These are phyloP conservation scores for Tupaia tana DNA, from an alignment of 2,113 vertebrate species.

Conservation along the genomic window DNA sequence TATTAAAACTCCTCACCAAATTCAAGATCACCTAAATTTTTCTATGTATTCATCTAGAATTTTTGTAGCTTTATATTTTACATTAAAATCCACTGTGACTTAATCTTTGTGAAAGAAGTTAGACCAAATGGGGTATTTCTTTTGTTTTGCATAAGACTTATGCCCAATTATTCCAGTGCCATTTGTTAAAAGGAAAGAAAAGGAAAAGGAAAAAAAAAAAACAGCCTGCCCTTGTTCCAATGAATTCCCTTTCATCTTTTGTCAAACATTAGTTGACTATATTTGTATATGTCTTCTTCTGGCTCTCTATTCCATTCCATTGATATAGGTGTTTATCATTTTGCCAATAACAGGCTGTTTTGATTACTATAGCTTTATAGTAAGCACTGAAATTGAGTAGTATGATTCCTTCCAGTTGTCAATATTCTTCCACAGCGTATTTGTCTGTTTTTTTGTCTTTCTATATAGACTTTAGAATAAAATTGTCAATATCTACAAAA, in stretches of 20 bases:
- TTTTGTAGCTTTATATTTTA: neutral
- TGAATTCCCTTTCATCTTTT: neutral
- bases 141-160: too few relatives aligned
- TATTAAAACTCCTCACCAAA: neutral
- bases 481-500: too few relatives aligned
- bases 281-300: neutral
- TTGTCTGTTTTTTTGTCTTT: neutral
- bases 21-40: neutral
- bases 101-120: neutral
- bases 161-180: too few relatives aligned
- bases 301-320: neutral
- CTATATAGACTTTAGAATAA: neutral
- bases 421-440: too few relatives aligned
- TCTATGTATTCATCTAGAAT: neutral
- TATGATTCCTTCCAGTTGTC: neutral
- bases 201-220: too few relatives aligned
- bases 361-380: neutral
- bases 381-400: neutral
- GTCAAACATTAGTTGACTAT: neutral
- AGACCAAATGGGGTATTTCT: neutral
- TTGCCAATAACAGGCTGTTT: neutral
- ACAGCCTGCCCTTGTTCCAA: neutral
- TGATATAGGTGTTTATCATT: neutral
- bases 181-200: neutral
- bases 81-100: neutral